A percentile compares a stretch with the other conserved stretches of the same genome.
These are phyloP conservation scores for Caenorhabditis sp. DNA, from an alignment of 2,888 invertebrate genomes.

Conservation along the genomic window DNA sequence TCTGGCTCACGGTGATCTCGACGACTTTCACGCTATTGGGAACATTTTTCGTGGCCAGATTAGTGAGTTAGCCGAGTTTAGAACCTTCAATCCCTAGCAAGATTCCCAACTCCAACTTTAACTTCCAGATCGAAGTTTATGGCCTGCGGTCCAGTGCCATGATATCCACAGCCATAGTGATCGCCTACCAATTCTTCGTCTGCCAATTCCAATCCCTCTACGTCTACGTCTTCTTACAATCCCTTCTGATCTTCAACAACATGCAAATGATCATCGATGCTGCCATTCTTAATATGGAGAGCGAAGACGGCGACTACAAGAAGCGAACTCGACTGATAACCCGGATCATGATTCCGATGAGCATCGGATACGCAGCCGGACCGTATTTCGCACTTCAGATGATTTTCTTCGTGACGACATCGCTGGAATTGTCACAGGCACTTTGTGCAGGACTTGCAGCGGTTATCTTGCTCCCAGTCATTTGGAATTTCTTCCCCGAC, in stretches of 20 bases:
- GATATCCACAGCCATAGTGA: conserved; percentile 35
- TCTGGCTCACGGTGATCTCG: conserved; percentile 72
- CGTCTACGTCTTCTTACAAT: conserved; percentile 66
- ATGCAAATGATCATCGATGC: conserved; percentile 77
- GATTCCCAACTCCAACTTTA: too few species aligned
- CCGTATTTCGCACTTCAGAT: conserved; percentile 76
- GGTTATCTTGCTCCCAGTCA: conserved; percentile 68
- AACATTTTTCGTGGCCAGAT: conserved; percentile 74
- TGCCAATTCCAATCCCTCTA: conserved; percentile 62
- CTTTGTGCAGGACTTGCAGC: conserved; percentile 69
- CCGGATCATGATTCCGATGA: conserved; percentile 75
- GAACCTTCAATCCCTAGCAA: too few species aligned
- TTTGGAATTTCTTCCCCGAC: conserved; percentile 71
- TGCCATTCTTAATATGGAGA: conserved; percentile 68
- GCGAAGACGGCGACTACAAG: conserved; percentile 76
- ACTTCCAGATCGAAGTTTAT: conserved; percentile 72
- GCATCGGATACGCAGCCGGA: conserved; percentile 76
- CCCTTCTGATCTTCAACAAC: conserved; percentile 71
- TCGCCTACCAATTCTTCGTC: conserved; percentile 56
- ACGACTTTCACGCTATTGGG: conserved; percentile 73
- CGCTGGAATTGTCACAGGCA: conserved; percentile 68
- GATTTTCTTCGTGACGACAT: conserved; percentile 71
- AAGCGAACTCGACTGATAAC: conserved; percentile 74
- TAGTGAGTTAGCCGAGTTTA: conserved; percentile 49
- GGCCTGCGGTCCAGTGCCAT: conserved; percentile 71